Base-by-base conservation (phyloP, 2,888 invertebrate genomes). In the Megamerina dolium region DNA sequence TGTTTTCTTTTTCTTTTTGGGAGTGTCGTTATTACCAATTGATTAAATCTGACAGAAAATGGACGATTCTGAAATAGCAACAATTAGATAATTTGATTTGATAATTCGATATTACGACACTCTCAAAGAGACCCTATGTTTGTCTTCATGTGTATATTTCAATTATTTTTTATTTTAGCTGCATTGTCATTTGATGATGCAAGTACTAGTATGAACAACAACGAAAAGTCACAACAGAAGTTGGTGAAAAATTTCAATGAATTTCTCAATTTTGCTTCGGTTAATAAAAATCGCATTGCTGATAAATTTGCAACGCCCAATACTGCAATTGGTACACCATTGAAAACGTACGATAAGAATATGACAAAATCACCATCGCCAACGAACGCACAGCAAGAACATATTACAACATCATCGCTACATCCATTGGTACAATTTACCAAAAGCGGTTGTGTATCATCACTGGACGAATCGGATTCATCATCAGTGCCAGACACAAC, bases 201-300 rank as follows among this genome's bases (percentile, higher is more conserved):
- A 4, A 53, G 45, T 9, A 41, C 36, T 3, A 52, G 49, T 5
- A n/a, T n/a, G n/a, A n/a, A n/a, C n/a, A n/a, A n/a, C n/a, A 50
- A 50, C 8, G 61, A 60, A 20, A 64, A 62, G 37, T 65, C 67
- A 1, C 71, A 63, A 23, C 73, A 75, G 26, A 72, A 69, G 40
- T 72, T 79, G 9, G 85, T 90, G 3, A 87, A 84, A 68, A 89
- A 89, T 68, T 74, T 90, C 27, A 88, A 88, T 60, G 89, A 90
- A 70, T 89, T 90, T 64, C 74, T 88, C 1, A 87, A 83, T 60
- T 84, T 89, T 59, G 81, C 87, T 1, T 76, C 81, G 3, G 74
- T 78, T 2, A 83, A 79, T 63, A 83, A 82, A 66, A 78, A 68
- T 57, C 77, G 76, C 52, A 72, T 76, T 31, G 74, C 74, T 3